Percentiles rank a stretch among this genome's conserved stretches.
These are phyloP conservation scores for Holotrichia oblita DNA, from an alignment of 1,140 invertebrate genomes.

Conservation along the genomic window DNA sequence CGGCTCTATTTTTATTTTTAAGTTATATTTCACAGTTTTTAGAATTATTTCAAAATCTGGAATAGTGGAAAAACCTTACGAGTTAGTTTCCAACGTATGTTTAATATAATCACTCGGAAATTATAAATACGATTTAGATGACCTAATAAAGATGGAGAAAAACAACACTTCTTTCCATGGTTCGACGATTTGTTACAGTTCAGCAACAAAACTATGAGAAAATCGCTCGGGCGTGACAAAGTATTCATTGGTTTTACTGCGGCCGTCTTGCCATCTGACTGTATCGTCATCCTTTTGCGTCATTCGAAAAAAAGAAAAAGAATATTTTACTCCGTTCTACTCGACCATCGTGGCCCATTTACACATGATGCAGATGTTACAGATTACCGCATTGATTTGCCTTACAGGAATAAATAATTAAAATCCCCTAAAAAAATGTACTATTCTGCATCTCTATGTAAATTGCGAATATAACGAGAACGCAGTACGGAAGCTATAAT, in stretches of 20 bases:
- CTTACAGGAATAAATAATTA: not conserved
- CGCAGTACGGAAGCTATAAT: not conserved
- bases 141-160: not conserved
- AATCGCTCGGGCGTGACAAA: not conserved
- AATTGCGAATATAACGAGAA: not conserved
- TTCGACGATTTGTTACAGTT: not conserved
- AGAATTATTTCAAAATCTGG: too few species aligned
- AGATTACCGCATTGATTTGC: not conserved
- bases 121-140: too few species aligned
- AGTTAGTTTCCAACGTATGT: too few species aligned
- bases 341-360: not conserved
- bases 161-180: not conserved
- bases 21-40: too few species aligned
- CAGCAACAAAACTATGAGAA: not conserved
- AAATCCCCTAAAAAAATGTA: not conserved
- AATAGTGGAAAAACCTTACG: too few species aligned
- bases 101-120: too few species aligned
- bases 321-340: not conserved
- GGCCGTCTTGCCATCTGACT: not conserved
- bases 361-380: not conserved
- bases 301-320: not conserved
- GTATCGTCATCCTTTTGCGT: not conserved
- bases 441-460: not conserved
- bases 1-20: too few species aligned
- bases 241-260: slow-evolving; percentile 2